Evolutionary conservation across 2,888 invertebrate genomes (phyloP).

Genomic region (Biston stratarius): DNA sequence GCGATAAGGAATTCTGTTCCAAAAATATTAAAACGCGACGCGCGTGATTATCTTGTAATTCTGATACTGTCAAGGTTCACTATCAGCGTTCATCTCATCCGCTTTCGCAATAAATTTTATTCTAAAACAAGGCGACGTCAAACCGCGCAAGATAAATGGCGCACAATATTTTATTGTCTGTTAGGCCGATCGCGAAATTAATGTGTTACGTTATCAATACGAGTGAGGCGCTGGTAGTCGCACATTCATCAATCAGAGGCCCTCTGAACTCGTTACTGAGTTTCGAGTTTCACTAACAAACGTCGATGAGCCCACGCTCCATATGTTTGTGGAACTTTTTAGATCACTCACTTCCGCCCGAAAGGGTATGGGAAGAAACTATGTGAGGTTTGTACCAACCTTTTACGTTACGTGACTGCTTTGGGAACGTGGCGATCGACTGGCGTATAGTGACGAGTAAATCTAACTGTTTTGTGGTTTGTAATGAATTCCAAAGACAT

Average conservation of each 20-base stretch:
- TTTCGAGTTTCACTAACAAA: slow-evolving; percentile 67
- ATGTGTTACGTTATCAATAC: slow-evolving; percentile 74
- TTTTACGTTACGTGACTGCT: slow-evolving; percentile 57
- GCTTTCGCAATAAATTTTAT: slow-evolving; percentile 42
- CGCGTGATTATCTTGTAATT: not conserved
- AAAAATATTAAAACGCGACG: too few species aligned
- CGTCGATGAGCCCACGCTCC: slow-evolving; percentile 67
- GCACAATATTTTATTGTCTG: slow-evolving; percentile 59
- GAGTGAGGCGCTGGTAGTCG: slow-evolving; percentile 58
- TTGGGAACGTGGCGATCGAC: slow-evolving; percentile 7
- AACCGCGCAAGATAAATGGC: slow-evolving; percentile 51
- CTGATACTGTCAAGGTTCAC: not conserved
- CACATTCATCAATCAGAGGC: slow-evolving; percentile 80
- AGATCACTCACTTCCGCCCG: slow-evolving; percentile 81
- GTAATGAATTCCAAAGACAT: too few species aligned
- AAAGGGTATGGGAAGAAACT: slow-evolving; percentile 57
- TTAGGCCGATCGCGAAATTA: slow-evolving; percentile 61
- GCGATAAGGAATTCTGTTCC: too few species aligned
- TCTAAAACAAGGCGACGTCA: slow-evolving; percentile 49
- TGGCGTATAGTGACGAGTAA: slow-evolving; percentile 4
- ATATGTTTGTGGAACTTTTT: slow-evolving; percentile 79
- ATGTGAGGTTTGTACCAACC: slow-evolving; percentile 26
- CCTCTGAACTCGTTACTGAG: slow-evolving; percentile 81
- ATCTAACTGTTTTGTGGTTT: not conserved
- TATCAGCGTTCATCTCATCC: slow-evolving; percentile 33